Evolutionary conservation across 2,113 vertebrate genomes (phyloP).

Genomic region (Nerophis ophidion): DNA sequence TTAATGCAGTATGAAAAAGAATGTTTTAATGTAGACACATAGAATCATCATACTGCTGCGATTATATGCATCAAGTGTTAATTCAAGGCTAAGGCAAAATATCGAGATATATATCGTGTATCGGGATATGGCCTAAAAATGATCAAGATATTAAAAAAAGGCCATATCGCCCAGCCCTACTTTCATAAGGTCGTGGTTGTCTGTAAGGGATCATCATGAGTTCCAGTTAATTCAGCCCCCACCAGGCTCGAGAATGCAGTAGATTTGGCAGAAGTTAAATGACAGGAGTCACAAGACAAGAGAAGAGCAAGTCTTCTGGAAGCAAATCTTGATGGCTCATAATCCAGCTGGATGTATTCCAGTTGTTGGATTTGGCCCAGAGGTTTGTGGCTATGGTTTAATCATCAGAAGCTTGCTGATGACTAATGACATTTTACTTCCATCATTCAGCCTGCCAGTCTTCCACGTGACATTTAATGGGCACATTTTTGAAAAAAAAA

Average conservation of each 20-base stretch:
- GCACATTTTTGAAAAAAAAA: too few species aligned
- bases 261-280: constrained; percentile 20
- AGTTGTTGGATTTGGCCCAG: constrained; percentile 8
- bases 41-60: too few species aligned
- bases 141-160: too few species aligned
- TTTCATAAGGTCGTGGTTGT: constrained; percentile 1
- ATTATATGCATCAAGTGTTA: too few species aligned
- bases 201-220: constrained; percentile 6
- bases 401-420: constrained; percentile 15
- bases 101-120: too few species aligned
- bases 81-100: too few species aligned
- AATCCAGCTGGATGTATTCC: constrained; percentile 19
- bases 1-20: too few species aligned
- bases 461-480: constrained; percentile 49
- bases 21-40: too few species aligned
- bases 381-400: constrained; percentile 24
- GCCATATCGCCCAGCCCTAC: too few species aligned
- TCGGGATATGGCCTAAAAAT: too few species aligned
- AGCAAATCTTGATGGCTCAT: constrained; percentile 20
- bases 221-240: constrained; percentile 20
- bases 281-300: constrained; percentile 38
- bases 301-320: constrained; percentile 35
- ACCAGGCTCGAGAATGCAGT: not conserved
- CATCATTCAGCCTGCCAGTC: not conserved
- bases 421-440: not conserved